A percentile compares a stretch with the other conserved stretches of the same genome.
Evolutionary conservation across 2,113 vertebrate genomes (phyloP).

Genomic region (Hippolais icterina): DNA sequence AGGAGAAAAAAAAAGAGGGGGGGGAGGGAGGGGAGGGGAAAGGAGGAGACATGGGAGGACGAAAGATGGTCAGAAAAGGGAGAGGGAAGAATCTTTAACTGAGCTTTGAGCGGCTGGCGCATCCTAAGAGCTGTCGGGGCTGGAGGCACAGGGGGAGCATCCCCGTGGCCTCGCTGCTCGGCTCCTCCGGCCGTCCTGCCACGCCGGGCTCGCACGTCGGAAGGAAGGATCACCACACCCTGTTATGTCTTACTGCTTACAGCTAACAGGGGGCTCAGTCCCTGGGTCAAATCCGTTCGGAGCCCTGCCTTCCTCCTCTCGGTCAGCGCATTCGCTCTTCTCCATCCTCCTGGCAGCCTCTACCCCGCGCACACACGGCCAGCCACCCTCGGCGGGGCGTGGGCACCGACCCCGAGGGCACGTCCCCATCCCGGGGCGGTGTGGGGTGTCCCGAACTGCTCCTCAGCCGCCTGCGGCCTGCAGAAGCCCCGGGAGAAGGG

Average conservation of each 20-base stretch:
- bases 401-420: background rate
- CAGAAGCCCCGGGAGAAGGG: background rate
- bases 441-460: background rate
- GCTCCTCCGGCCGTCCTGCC: background rate
- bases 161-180: background rate
- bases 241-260: constrained; percentile 69
- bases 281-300: background rate
- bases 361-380: background rate
- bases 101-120: constrained; percentile 45
- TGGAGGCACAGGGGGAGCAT: background rate
- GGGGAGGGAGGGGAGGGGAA: constrained; percentile 59
- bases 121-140: constrained; percentile 4
- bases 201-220: background rate
- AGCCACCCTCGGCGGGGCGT: background rate
- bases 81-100: constrained; percentile 69
- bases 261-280: constrained; percentile 52
- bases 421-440: background rate
- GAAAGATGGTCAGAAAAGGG: constrained; percentile 72
- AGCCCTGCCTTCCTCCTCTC: constrained; percentile 41
- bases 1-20: constrained; percentile 69
- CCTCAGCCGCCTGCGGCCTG: background rate
- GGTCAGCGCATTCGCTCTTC: background rate
- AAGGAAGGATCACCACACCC: constrained; percentile 68
- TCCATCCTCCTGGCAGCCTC: background rate
- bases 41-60: constrained; percentile 68